Evolutionary conservation across 1,140 invertebrate genomes (phyloP).

Genomic region (Potamilus streckersoni): DNA sequence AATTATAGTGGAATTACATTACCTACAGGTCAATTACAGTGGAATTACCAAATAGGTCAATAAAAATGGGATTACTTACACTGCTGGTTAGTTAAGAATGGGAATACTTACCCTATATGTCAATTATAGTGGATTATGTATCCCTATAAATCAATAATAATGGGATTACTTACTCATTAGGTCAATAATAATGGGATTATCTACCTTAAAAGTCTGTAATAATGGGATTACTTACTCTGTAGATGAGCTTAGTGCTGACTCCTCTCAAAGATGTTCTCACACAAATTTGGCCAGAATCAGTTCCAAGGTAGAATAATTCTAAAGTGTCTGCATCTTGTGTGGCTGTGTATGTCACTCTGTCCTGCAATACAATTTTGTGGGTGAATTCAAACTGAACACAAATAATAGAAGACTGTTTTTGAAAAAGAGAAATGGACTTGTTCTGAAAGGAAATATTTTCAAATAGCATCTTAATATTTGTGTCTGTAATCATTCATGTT

Average conservation of each 20-base stretch:
- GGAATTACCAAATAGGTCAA: too few relatives aligned
- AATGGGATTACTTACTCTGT: constrained; percentile 30
- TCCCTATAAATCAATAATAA: not conserved
- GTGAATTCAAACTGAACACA: not conserved
- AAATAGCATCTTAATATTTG: too few relatives aligned
- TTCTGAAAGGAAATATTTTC: too few relatives aligned
- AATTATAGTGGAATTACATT: too few relatives aligned
- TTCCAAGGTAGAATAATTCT: constrained; percentile 33
- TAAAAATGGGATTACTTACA: too few relatives aligned
- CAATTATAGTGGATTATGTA: too few relatives aligned
- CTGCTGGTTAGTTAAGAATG: not conserved
- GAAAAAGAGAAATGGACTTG: too few relatives aligned
- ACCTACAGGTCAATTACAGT: too few relatives aligned
- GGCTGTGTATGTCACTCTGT: constrained; percentile 36
- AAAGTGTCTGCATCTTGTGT: constrained; percentile 28
- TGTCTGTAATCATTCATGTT: too few relatives aligned
- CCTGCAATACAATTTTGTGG: constrained; percentile 21
- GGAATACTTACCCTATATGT: too few relatives aligned
- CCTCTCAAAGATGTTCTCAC: constrained; percentile 27
- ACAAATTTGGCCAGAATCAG: constrained; percentile 39
- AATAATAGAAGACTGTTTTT: too few relatives aligned
- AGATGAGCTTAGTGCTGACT: constrained; percentile 20
- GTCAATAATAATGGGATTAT: too few relatives aligned
- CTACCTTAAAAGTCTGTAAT: not conserved
- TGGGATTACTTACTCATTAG: not conserved